Percentiles rank a stretch among this genome's conserved stretches.
Conservation (phyloP, 2,797 vertebrate species). For the Potorous gilbertii region DNA sequence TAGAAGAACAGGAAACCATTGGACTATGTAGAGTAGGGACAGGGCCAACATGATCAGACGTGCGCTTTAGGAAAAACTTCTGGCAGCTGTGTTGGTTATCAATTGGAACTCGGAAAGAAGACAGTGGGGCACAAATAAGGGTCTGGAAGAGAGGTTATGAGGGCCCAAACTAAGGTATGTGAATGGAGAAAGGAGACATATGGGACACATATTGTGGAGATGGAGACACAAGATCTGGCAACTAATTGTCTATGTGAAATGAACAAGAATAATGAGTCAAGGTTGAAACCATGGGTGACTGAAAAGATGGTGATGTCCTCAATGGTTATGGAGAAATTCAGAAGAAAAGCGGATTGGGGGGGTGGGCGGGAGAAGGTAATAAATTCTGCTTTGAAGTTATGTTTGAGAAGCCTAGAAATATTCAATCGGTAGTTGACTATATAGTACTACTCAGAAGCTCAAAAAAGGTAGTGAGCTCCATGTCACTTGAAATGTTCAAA, state of each 20-base stretch:
- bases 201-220: no score
- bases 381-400: background rate
- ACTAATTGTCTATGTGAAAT: background rate
- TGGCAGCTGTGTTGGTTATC: background rate
- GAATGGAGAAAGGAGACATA: background rate
- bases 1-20: background rate
- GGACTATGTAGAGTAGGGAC: background rate
- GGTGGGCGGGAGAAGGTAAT: rapidly evolving
- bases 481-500: no score
- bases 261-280: background rate
- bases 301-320: background rate
- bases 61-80: background rate
- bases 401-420: no score
- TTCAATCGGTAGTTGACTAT: no score
- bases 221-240: background rate
- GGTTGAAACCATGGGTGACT: background rate
- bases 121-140: background rate
- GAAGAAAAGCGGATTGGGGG: background rate
- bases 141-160: background rate
- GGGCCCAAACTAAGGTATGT: background rate
- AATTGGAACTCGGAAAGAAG: background rate
- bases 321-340: background rate
- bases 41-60: background rate
- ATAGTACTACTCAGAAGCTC: no score
- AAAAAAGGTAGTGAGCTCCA: no score